Evolutionary conservation across 2,797 vertebrate species (phyloP).

Genomic region (Menidia menidia): DNA sequence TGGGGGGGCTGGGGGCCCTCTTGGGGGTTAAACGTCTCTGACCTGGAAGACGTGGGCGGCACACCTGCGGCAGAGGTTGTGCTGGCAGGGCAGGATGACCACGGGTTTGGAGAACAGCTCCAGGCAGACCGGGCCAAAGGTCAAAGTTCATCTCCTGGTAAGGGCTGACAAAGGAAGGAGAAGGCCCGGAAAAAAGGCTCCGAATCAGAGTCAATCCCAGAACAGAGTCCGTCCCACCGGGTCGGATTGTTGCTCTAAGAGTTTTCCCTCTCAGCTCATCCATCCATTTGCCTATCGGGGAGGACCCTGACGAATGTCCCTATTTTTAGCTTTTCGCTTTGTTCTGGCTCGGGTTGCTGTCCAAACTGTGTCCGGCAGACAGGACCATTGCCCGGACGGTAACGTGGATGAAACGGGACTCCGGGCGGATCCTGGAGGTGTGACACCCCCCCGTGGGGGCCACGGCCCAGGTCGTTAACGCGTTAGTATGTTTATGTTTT

Average conservation of each 20-base stretch:
- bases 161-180: not conserved
- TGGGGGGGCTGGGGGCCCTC: too few relatives aligned
- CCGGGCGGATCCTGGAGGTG: too few relatives aligned
- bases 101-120: conserved; percentile 87
- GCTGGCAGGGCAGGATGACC: conserved; percentile 88
- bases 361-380: conserved; percentile 57
- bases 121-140: conserved; percentile 80
- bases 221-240: too few relatives aligned
- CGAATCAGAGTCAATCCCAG: not conserved
- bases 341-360: conserved; percentile 77
- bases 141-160: conserved; percentile 86
- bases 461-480: conserved; percentile 1
- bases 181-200: not conserved
- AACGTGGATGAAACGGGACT: too few relatives aligned
- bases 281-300: conserved; percentile 5
- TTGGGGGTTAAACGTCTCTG: not conserved
- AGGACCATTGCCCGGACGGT: not conserved
- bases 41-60: conserved; percentile 89
- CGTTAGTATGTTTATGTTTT: too few relatives aligned
- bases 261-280: conserved; percentile 18
- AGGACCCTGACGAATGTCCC: conserved; percentile 41
- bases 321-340: conserved; percentile 78
- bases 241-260: not conserved
- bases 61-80: conserved; percentile 87
- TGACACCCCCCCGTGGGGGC: conserved; percentile 15